Percentiles rank a stretch among this genome's conserved stretches.
Conservation (phyloP, 2,113 vertebrate species). For the Pelvicachromis taeniatus region DNA sequence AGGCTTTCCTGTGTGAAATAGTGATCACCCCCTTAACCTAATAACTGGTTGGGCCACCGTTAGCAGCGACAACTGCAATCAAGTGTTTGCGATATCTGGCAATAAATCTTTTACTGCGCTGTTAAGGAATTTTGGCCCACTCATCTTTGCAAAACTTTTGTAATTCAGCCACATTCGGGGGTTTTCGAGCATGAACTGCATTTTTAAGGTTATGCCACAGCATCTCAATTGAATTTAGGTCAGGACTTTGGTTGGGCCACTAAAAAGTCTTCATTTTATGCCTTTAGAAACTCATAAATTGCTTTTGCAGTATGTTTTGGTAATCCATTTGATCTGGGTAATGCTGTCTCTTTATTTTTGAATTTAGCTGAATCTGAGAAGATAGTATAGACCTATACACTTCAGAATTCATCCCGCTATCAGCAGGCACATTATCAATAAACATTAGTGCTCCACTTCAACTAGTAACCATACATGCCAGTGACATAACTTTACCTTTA, state of each 20-base stretch:
- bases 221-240: no score
- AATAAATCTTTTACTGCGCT: no score
- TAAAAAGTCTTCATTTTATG: background rate
- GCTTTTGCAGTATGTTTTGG: background rate
- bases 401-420: background rate
- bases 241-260: no score
- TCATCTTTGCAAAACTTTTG: no score
- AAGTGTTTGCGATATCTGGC: no score
- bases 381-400: background rate
- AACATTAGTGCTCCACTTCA: background rate
- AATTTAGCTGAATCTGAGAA: background rate
- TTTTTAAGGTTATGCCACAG: no score
- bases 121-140: no score
- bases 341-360: background rate
- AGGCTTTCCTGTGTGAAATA: background rate
- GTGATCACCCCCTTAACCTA: accelerated
- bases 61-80: no score
- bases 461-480: background rate
- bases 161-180: no score
- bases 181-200: no score
- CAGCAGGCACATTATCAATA: background rate
- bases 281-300: background rate
- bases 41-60: background rate
- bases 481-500: background rate
- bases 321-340: background rate